phyloP scores from a whole-genome alignment of 1,140 invertebrate genomes.

The Pissodes strobi region DNA sequence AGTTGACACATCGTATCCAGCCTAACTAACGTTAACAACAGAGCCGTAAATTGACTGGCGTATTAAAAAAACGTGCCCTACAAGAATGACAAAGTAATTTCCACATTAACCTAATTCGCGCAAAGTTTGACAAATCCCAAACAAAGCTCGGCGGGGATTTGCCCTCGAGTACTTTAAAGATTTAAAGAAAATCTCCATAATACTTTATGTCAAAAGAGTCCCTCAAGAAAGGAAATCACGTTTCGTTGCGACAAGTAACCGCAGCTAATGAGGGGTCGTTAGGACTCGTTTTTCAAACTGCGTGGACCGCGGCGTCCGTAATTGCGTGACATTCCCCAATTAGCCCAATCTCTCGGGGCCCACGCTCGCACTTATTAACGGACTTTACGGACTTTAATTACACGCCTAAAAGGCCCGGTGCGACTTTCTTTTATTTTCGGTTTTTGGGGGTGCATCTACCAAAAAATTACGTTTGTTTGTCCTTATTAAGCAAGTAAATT shows the following conservation, averaged over 20 bases:
- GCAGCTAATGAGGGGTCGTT: constrained; percentile 38
- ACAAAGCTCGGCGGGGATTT: constrained; percentile 9
- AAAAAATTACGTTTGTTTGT: too few species aligned
- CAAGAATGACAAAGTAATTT: neutral
- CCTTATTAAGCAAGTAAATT: too few species aligned
- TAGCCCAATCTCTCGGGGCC: constrained; percentile 31
- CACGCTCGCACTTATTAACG: constrained; percentile 38
- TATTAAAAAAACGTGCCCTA: too few species aligned
- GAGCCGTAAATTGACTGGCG: too few species aligned
- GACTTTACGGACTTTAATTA: constrained; percentile 34
- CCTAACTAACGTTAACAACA: too few species aligned
- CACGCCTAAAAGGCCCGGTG: constrained; percentile 16
- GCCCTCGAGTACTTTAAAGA: constrained; percentile 6
- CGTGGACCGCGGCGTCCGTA: constrained; percentile 15
- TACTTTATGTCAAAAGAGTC: constrained; percentile 26
- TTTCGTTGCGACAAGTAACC: constrained; percentile 34
- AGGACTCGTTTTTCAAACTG: constrained; percentile 33
- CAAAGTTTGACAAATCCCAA: constrained; percentile 24
- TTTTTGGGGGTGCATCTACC: too few species aligned
- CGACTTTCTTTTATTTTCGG: too few species aligned
- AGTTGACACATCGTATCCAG: too few species aligned
- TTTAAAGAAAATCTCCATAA: constrained; percentile 19
- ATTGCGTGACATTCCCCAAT: constrained; percentile 41
- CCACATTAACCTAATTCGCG: constrained; percentile 6
- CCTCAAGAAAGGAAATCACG: constrained; percentile 35